A percentile compares a stretch with the other conserved stretches of the same genome.
phyloP scores from a whole-genome alignment of 1,140 invertebrate genomes.

The Steinernema feltiae region DNA sequence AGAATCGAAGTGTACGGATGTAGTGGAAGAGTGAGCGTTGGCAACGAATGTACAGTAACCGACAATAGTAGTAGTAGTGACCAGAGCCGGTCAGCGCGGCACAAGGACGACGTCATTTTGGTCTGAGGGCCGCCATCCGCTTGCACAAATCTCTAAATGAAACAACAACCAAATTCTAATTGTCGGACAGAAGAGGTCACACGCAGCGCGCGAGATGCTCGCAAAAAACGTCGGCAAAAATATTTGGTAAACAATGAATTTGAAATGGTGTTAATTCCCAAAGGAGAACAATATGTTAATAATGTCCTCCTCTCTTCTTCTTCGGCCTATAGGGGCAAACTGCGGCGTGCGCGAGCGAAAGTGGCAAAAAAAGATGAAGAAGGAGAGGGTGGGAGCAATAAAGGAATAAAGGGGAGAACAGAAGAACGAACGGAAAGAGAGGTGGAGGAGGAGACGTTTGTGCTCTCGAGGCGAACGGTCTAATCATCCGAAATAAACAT shows the following conservation, averaged over 20 bases:
- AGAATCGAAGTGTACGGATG: not conserved
- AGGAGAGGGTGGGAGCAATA: not conserved
- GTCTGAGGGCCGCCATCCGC: conserved; percentile 1
- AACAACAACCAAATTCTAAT: not conserved
- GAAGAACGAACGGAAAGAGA: not conserved
- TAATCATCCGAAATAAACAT: conserved; percentile 9
- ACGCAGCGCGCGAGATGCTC: not conserved
- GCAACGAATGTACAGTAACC: not conserved
- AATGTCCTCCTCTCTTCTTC: no score
- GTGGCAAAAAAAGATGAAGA: not conserved
- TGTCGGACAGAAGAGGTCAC: not conserved
- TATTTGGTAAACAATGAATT: not conserved
- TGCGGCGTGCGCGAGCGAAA: not conserved
- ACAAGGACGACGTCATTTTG: not conserved
- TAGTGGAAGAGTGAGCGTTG: not conserved
- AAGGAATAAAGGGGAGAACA: not conserved
- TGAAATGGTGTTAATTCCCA: conserved; percentile 2
- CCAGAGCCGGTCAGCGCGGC: not conserved
- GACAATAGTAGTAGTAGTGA: not conserved
- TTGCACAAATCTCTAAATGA: not conserved
- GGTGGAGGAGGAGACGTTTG: not conserved
- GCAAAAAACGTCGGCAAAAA: not conserved
- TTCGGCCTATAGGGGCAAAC: not conserved
- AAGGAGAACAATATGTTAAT: conserved; percentile 6
- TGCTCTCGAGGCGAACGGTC: not conserved